A percentile compares a stretch with the other conserved stretches of the same genome.
These are phyloP conservation scores for Elgonia sp. DNA, from an alignment of 2,888 invertebrate species.

Conservation along the genomic window DNA sequence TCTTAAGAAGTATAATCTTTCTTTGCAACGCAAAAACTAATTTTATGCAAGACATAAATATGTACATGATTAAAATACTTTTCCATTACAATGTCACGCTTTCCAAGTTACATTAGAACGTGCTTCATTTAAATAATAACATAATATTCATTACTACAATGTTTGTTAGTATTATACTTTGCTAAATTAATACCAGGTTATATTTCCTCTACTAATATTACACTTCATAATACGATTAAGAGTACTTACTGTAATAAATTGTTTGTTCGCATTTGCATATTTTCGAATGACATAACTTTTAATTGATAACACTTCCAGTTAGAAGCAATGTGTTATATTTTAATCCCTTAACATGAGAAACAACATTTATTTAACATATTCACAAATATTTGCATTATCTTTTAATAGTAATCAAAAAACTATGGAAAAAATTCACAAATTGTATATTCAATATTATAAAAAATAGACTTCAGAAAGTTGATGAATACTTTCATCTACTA, in stretches of 20 bases:
- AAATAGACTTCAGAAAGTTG: no score
- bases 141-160: constrained; percentile 36
- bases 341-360: not conserved
- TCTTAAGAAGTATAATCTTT: constrained; percentile 3
- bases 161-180: constrained; percentile 28
- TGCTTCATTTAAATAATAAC: constrained; percentile 54
- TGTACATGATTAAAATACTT: constrained; percentile 34
- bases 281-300: constrained; percentile 24
- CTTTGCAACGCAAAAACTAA: not conserved
- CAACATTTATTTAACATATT: not conserved
- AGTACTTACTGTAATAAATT: constrained; percentile 31
- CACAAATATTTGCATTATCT: not conserved
- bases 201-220: constrained; percentile 38
- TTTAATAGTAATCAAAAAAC: not conserved
- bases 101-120: constrained; percentile 13
- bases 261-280: constrained; percentile 36
- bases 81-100: constrained; percentile 27
- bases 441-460: no score
- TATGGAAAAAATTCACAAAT: not conserved
- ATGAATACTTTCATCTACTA: no score
- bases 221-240: constrained; percentile 35
- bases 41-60: constrained; percentile 17
- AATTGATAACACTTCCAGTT: constrained; percentile 17
- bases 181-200: constrained; percentile 28
- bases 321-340: not conserved